Evolutionary conservation across 1,140 invertebrate genomes (phyloP), one percentile per base, ranked within the genome.

Genomic region (Neodiprion virginianus): DNA sequence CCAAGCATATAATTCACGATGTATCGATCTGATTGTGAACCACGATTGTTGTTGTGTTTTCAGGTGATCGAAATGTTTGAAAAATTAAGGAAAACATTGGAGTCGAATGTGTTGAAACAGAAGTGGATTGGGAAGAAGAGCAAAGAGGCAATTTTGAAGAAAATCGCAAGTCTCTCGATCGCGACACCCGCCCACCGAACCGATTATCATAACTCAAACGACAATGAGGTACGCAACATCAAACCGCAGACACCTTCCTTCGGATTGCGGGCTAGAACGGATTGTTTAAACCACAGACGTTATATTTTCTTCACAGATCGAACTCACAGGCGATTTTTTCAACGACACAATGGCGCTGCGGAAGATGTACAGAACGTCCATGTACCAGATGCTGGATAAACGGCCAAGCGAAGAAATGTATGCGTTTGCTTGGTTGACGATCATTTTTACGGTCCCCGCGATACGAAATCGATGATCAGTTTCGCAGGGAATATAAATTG

Each of bases 31-130:
- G 12, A 14, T 65, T 14, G 12, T 23, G 12, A 69, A 69, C 23
- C 1, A 71, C 71, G 65, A 71, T 71, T 61, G 11, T 65, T 50
- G 48, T 21, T 66, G 28, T 50, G 17, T 74, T n/a, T 53, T 71
- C 68, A 84, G 83, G 75, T 78, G 50, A 11, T 67, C 49, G 72
- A 72, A 17, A 71, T 76, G 0, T 84, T 83, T 72, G 10, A 72
- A 0, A 65, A 79, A n/a, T 73, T 83, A 21, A 84, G 79, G 49
- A 71, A 71, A 48, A 83, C 80, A 1, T 12, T 84, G 48, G 79
- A 68, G 65, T 48, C 71, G 21, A 79, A 80, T 48, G 66, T 79
- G 12, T 7, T 72, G 23, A 8, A 72, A 8, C 23, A 67, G 21
- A 8, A 75, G 71, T 82, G 83, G 82, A 23, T 61, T 7, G 69